phyloP scores from a whole-genome alignment of 1,140 invertebrate species.

The Eupristina koningsbergeri region DNA sequence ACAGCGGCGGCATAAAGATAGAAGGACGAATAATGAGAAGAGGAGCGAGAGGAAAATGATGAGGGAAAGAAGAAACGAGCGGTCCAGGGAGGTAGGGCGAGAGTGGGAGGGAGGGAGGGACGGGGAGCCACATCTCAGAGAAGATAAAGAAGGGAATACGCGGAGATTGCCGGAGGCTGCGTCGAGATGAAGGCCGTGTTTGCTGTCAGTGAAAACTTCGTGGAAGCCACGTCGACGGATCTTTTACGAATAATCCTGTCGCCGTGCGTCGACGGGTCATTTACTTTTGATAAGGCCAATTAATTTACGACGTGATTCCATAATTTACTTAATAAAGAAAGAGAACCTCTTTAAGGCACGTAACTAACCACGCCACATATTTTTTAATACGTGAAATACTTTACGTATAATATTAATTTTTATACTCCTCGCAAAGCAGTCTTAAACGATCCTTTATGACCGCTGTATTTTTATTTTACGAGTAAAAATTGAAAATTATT shows the following conservation, averaged over 20 bases:
- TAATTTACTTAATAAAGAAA: conserved; percentile 32
- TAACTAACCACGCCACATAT: neutral
- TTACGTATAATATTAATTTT: neutral
- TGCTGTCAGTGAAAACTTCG: conserved; percentile 67
- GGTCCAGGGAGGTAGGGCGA: neutral
- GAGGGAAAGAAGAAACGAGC: neutral
- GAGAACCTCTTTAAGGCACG: neutral
- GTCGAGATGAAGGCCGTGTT: conserved; percentile 62
- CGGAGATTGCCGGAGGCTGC: conserved; percentile 60
- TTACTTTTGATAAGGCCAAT: conserved; percentile 38
- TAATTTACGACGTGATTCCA: conserved; percentile 40
- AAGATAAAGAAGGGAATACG: conserved; percentile 60
- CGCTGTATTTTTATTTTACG: neutral
- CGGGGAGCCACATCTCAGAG: conserved; percentile 30
- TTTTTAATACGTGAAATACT: neutral
- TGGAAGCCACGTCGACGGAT: conserved; percentile 51
- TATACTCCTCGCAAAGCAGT: neutral
- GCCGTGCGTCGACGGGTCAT: conserved; percentile 10
- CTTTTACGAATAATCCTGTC: conserved; percentile 37
- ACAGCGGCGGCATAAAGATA: conserved; percentile 27
- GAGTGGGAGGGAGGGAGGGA: neutral
- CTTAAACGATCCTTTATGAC: neutral
- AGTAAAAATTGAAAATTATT: neutral
- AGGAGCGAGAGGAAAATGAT: conserved; percentile 24
- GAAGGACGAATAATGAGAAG: conserved; percentile 22